phyloP scores from a whole-genome alignment of 2,888 invertebrate genomes.

The Agriopis leucophaearia region DNA sequence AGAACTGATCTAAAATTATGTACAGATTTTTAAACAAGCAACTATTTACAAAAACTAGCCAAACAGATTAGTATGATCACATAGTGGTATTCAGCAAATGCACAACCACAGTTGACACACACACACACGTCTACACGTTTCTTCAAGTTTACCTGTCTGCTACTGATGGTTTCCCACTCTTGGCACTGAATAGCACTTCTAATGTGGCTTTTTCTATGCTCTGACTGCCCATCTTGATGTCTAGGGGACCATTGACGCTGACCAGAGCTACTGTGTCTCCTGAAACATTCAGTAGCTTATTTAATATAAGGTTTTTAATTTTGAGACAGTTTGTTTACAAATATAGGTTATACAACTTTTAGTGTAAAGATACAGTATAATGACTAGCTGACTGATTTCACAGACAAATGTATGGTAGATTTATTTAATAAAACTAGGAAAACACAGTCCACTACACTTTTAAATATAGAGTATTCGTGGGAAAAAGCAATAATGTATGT shows the following conservation, averaged over 20 bases:
- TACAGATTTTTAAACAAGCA: too few relatives aligned
- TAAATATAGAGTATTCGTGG: not conserved
- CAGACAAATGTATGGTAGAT: not conserved
- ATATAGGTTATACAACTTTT: not conserved
- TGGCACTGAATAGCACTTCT: constrained; percentile 92
- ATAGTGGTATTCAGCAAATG: too few relatives aligned
- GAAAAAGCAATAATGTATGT: not conserved
- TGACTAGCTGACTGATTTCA: not conserved
- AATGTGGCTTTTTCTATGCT: constrained; percentile 92
- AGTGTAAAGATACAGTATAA: not conserved
- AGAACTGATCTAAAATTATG: too few relatives aligned
- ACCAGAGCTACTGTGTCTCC: constrained; percentile 92
- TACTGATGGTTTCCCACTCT: constrained; percentile 89
- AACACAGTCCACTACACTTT: not conserved
- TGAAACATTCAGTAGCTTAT: constrained; percentile 58
- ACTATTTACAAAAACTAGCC: too few relatives aligned
- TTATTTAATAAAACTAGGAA: not conserved
- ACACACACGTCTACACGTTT: not conserved
- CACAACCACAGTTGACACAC: too few relatives aligned
- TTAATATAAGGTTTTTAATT: not conserved
- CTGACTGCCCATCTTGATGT: constrained; percentile 91
- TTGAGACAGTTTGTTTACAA: not conserved
- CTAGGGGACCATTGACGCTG: constrained; percentile 94
- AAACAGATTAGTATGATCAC: too few relatives aligned
- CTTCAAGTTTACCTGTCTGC: constrained; percentile 66